Conservation (phyloP, 2,888 invertebrate species). For the Mesopsocus fuscifrons region DNA sequence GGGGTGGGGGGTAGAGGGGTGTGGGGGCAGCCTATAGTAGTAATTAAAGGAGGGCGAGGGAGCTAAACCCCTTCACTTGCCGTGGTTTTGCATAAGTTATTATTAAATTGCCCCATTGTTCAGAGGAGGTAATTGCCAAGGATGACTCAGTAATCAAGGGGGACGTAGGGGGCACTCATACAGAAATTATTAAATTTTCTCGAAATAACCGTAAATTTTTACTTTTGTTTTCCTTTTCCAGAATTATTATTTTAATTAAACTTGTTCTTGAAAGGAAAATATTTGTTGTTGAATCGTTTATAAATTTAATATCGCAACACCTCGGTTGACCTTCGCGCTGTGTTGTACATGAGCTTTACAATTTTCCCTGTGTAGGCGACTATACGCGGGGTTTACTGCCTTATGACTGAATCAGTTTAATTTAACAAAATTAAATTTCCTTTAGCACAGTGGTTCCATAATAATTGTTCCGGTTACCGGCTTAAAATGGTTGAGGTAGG, state of each 20-base stretch:
- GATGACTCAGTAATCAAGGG: constrained; percentile 10
- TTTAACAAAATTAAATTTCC: too few species aligned
- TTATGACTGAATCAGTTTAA: too few species aligned
- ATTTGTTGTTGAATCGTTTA: constrained; percentile 9
- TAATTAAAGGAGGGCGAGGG: constrained; percentile 7
- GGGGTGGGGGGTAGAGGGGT: neutral
- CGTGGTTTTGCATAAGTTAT: constrained; percentile 10
- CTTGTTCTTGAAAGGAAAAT: constrained; percentile 7
- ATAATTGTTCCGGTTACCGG: too few species aligned
- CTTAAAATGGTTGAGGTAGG: too few species aligned
- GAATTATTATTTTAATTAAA: constrained; percentile 11
- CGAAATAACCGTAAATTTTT: constrained; percentile 10
- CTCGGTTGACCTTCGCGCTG: too few species aligned
- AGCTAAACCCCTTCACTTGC: constrained; percentile 7
- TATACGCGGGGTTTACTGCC: too few species aligned
- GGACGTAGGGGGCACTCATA: constrained; percentile 9
- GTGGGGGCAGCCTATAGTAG: neutral
- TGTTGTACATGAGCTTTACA: too few species aligned
- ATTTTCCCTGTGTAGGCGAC: too few species aligned
- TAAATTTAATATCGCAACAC: constrained; percentile 11
- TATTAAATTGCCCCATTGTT: constrained; percentile 11
- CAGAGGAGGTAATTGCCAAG: constrained; percentile 10
- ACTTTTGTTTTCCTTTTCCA: constrained; percentile 10
- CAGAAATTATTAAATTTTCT: constrained; percentile 11
- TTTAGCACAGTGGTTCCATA: too few species aligned